Evolutionary conservation across 1,140 invertebrate species (phyloP).

Genomic region (Drosophila lowei): DNA sequence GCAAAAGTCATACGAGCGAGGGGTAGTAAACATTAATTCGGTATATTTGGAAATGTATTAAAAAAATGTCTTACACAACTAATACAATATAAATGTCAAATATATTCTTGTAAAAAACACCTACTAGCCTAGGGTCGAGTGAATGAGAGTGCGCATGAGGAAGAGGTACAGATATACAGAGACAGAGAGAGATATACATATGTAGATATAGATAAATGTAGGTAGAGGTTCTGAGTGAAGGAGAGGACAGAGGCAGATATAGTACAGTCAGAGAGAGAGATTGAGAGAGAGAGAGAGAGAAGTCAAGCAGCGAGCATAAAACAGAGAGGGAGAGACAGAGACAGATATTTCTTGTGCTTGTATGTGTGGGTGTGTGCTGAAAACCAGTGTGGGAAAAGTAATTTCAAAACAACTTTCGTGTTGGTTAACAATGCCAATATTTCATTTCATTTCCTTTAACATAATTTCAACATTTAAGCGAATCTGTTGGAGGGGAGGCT

Average conservation of each 20-base stretch:
- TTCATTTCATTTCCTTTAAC: conserved; percentile 26
- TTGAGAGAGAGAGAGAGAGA: background rate
- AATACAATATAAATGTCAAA: conserved; percentile 58
- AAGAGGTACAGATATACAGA: conserved; percentile 4
- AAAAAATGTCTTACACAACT: conserved; percentile 59
- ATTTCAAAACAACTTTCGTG: conserved; percentile 56
- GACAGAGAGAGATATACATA: conserved; percentile 5
- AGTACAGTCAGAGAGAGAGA: background rate
- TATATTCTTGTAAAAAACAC: conserved; percentile 60
- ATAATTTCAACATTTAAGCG: conserved; percentile 7
- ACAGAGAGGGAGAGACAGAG: conserved; percentile 3
- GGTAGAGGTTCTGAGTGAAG: background rate
- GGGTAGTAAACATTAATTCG: conserved; percentile 25
- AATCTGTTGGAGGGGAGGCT: conserved; percentile 2
- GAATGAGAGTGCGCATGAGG: conserved; percentile 35
- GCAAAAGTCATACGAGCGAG: conserved; percentile 9
- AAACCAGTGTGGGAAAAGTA: conserved; percentile 51
- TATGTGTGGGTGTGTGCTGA: conserved; percentile 34
- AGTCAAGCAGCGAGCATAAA: conserved; percentile 11
- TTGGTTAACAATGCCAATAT: conserved; percentile 45
- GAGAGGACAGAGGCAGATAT: conserved; percentile 5
- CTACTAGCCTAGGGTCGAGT: conserved; percentile 50
- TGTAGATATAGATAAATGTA: background rate
- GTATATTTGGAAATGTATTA: conserved; percentile 57
- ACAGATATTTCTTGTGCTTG: background rate